These are phyloP conservation scores for Chaetodon trifascialis DNA, from an alignment of 2,113 vertebrate genomes.

Conservation along the genomic window DNA sequence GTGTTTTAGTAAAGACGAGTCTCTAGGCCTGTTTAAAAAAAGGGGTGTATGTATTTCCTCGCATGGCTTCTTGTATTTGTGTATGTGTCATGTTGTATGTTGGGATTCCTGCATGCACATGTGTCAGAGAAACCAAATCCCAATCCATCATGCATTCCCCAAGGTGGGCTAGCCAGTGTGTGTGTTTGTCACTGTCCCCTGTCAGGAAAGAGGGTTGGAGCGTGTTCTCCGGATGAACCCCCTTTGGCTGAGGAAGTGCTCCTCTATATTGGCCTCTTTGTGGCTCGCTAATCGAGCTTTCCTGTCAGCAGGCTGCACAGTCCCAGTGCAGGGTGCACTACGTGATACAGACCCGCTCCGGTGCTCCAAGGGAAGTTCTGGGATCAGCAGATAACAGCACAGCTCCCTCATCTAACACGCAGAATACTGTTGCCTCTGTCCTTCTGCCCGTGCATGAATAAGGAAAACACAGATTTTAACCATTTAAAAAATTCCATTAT, in stretches of 20 bases:
- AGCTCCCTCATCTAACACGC: constrained; percentile 80
- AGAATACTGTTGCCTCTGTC: constrained; percentile 59
- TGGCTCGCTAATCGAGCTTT: constrained; percentile 87
- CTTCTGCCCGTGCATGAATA: constrained; percentile 67
- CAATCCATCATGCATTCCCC: constrained; percentile 76
- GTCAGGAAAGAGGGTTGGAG: constrained; percentile 83
- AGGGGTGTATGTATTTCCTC: constrained; percentile 20
- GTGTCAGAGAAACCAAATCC: constrained; percentile 74
- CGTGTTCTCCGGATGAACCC: constrained; percentile 80
- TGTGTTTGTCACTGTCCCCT: constrained; percentile 79
- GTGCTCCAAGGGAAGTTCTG: constrained; percentile 93
- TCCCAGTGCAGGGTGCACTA: constrained; percentile 78
- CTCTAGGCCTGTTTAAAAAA: constrained; percentile 10
- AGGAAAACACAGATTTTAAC: constrained; percentile 69
- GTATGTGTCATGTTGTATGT: constrained; percentile 28
- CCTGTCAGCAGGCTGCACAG: constrained; percentile 86
- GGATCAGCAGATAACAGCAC: constrained; percentile 90
- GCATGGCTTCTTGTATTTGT: background rate
- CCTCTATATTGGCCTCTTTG: constrained; percentile 86
- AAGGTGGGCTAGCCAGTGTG: constrained; percentile 67
- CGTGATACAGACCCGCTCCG: constrained; percentile 85
- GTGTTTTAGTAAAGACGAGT: constrained; percentile 48
- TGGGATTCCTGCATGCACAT: constrained; percentile 45
- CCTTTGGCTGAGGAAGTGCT: constrained; percentile 84
- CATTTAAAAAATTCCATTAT: constrained; percentile 59